These are phyloP conservation scores for Gorilla gorilla DNA, from an alignment of 2,113 vertebrate genomes.

Conservation along the genomic window DNA sequence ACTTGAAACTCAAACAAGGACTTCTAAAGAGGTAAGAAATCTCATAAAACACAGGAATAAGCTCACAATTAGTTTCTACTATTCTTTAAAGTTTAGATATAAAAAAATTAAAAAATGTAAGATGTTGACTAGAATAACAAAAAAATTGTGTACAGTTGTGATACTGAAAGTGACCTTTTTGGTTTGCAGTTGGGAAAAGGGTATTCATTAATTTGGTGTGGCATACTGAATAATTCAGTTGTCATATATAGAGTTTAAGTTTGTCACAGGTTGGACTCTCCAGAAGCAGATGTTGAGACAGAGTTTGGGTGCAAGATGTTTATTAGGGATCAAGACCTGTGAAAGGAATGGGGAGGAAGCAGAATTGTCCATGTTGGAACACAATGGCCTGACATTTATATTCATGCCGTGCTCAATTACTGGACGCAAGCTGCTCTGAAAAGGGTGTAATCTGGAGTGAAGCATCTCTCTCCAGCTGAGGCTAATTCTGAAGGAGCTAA, in stretches of 20 bases:
- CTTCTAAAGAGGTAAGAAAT: not conserved
- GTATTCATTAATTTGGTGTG: not conserved
- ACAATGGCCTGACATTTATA: not conserved
- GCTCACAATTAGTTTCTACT: constrained; percentile 2
- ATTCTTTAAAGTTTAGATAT: not conserved
- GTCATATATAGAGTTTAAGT: not conserved
- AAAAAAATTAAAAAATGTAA: not conserved
- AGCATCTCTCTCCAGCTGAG: not conserved
- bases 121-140: not conserved
- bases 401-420: not conserved
- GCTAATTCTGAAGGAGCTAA: not conserved
- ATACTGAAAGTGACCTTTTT: not conserved
- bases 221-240: not conserved
- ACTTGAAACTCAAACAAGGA: constrained; percentile 1
- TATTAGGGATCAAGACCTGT: not conserved
- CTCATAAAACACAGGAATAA: not conserved
- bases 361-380: not conserved
- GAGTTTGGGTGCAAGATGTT: not conserved
- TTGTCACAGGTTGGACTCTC: not conserved
- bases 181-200: not conserved
- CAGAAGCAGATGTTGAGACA: not conserved
- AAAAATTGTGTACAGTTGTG: not conserved
- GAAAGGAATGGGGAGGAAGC: not conserved
- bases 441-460: not conserved
- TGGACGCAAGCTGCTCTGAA: not conserved